Conservation (phyloP, 2,888 invertebrate genomes). For the Synanthedon vespiformis region DNA sequence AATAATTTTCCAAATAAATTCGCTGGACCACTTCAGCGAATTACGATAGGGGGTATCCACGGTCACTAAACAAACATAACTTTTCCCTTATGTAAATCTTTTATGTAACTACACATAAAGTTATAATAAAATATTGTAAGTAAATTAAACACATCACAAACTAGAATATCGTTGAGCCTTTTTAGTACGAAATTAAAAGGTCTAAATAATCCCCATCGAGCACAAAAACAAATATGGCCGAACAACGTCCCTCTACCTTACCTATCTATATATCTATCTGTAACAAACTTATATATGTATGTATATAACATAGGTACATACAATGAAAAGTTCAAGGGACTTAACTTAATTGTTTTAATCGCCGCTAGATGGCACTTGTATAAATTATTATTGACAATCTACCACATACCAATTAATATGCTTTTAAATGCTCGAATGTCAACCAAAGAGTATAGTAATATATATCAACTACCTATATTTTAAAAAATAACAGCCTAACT, state of each 20-base stretch:
- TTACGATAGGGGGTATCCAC: slow-evolving; percentile 50
- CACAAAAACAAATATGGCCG: slow-evolving; percentile 88
- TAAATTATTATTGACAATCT: not conserved
- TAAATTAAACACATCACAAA: slow-evolving; percentile 60
- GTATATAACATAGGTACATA: no score
- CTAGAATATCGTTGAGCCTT: slow-evolving; percentile 25
- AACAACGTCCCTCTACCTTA: slow-evolving; percentile 15
- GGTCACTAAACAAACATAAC: slow-evolving; percentile 54
- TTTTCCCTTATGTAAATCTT: slow-evolving; percentile 21
- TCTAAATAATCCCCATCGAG: slow-evolving; percentile 74
- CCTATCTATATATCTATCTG: slow-evolving; percentile 4
- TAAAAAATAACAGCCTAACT: no score
- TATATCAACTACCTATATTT: no score
- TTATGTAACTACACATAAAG: slow-evolving; percentile 38
- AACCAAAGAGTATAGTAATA: no score
- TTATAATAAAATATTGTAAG: slow-evolving; percentile 27
- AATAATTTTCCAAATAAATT: slow-evolving; percentile 42
- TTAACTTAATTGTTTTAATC: not conserved
- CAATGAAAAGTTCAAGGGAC: not conserved
- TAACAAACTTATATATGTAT: no score
- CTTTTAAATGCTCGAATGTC: no score
- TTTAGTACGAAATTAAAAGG: slow-evolving; percentile 45
- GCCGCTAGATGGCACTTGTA: not conserved
- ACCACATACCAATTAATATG: no score
- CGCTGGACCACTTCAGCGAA: slow-evolving; percentile 54